Percentiles rank a stretch among this genome's conserved stretches.
Conservation (phyloP, 2,888 invertebrate species). For the Drosophila maculinotata region DNA sequence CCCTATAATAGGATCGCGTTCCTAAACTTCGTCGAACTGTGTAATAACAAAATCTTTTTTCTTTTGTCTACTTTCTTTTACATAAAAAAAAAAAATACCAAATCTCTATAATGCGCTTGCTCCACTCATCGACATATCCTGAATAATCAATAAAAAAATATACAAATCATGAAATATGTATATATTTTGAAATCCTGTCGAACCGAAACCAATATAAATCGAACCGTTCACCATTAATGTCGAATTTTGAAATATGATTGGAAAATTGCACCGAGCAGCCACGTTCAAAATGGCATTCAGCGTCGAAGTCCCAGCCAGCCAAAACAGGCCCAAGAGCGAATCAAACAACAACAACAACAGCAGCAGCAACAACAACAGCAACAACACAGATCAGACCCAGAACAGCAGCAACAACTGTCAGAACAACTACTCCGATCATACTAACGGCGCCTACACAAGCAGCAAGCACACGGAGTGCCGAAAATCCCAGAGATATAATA, state of each 20-base stretch:
- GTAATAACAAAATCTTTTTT: slow-evolving; percentile 82
- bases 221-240: slow-evolving; percentile 59
- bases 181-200: slow-evolving; percentile 59
- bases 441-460: slow-evolving; percentile 46
- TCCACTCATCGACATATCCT: slow-evolving; percentile 81
- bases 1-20: slow-evolving; percentile 46
- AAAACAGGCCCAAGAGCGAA: slow-evolving; percentile 76
- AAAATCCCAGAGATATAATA: slow-evolving; percentile 79
- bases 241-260: slow-evolving; percentile 16
- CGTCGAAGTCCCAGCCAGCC: slow-evolving; percentile 79
- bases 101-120: slow-evolving; percentile 78
- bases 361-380: slow-evolving; percentile 28
- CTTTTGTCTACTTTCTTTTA: slow-evolving; percentile 82
- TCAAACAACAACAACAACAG: slow-evolving; percentile 57
- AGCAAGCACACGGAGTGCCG: slow-evolving; percentile 66
- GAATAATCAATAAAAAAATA: slow-evolving; percentile 39
- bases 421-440: slow-evolving; percentile 36
- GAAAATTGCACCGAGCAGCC: slow-evolving; percentile 65
- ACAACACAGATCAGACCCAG: slow-evolving; percentile 37
- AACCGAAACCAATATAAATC: slow-evolving; percentile 50
- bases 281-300: slow-evolving; percentile 84
- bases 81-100: slow-evolving; percentile 60
- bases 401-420: slow-evolving; percentile 26
- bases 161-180: slow-evolving; percentile 44
- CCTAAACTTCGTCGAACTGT: slow-evolving; percentile 68